Percentiles rank a stretch among this genome's conserved stretches.
phyloP scores from a whole-genome alignment of 2,797 vertebrate species.

The Rallus crepitans region DNA sequence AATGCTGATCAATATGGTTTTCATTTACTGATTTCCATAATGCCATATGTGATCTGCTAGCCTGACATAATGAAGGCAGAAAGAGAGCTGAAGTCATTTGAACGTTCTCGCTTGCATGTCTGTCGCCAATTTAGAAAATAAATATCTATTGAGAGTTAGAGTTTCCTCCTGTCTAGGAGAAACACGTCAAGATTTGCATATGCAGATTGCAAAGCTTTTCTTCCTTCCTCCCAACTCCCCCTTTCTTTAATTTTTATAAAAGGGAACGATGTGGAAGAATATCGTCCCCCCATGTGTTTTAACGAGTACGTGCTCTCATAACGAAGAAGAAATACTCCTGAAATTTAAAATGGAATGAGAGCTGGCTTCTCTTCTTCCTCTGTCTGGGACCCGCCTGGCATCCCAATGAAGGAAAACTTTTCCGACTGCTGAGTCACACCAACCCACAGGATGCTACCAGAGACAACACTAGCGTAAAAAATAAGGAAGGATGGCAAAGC shows the following conservation, averaged over 20 bases:
- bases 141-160: constrained; percentile 75
- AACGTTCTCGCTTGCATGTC: constrained; percentile 75
- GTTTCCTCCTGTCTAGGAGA: constrained; percentile 71
- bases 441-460: background rate
- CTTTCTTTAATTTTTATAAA: background rate
- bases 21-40: constrained; percentile 87
- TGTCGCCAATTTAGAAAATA: constrained; percentile 82
- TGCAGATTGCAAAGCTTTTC: constrained; percentile 38
- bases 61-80: constrained; percentile 81
- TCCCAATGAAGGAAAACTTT: background rate
- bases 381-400: background rate
- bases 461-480: background rate
- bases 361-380: background rate
- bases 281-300: background rate
- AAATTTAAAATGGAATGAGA: background rate
- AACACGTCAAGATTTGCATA: constrained; percentile 62
- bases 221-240: too few species aligned
- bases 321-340: background rate
- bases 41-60: constrained; percentile 83
- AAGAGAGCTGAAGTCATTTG: constrained; percentile 80
- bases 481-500: background rate
- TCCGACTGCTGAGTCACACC: background rate
- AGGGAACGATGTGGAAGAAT: background rate
- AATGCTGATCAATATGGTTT: constrained; percentile 87
- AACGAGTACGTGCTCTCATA: background rate